Base-by-base conservation (phyloP, 2,797 vertebrate species). In the Nannoperca australis region DNA sequence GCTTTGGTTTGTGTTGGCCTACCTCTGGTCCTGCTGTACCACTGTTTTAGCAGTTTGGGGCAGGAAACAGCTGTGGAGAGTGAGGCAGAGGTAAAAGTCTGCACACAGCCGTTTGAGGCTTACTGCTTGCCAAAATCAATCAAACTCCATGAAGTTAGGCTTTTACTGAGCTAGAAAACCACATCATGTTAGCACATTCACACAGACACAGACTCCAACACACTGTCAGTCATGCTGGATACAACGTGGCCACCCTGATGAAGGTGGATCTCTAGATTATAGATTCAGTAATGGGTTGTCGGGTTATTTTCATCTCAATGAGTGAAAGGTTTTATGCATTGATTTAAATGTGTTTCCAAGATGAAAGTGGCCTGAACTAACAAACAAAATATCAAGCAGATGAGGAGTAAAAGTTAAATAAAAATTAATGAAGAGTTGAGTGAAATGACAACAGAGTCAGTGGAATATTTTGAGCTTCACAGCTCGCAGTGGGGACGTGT, bases 1-100 rank as follows among this genome's bases (percentile, higher is more conserved):
- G 10, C 42, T 84, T 84, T 76, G 79, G 88, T 85, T 82, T 79
- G 90, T 88, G 74, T 84, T 82, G 92, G 84, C 90, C 87, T 80
- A 91, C 78, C 82, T 76, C 76, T 85, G 89, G 79, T 88, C 83
- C 81, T 82, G 76, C 84, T 84, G 32, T 79, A 89, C 85, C 83
- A 87, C 92, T 94, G 85, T 93, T 92, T 91, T 89, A 95, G 91
- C 93, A 95, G 94, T 94, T 92, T 92, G 86, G 85, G 83, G 88
- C 87, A 89, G 93, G 95, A 96, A 96, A 94, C 94, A 96, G 94
- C 95, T 96, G 94, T 92, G 86, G 74, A 79, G 89, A 92, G 81
- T 55, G 77, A 88, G 86, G 81, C 85, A 81, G 89, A 81, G 78
- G 85, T 91, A 90, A 88, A 81, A 83, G 86, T 83, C 84, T 91